Evolutionary conservation across 1,140 invertebrate species (phyloP), one percentile per base, ranked within the genome.

Genomic region (Mercenaria mercenaria): DNA sequence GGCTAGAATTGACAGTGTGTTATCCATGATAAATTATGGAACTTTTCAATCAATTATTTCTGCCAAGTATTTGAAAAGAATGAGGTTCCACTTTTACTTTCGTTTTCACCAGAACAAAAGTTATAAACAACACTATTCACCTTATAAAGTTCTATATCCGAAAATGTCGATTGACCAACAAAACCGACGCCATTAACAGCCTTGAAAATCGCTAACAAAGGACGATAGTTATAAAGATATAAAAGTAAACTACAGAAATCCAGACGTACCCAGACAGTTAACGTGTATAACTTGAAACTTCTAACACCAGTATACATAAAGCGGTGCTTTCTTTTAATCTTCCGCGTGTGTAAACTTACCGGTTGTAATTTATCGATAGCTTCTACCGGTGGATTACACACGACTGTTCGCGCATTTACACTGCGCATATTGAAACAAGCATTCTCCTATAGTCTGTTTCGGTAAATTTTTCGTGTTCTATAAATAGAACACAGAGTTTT

Each of bases 291-390:
- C 23, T 26, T 50, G 43, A 52, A n/a, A 47, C 74, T 47, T 50
- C 4, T 50, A 59, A 59, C 47, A 32, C 56, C 15, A 15, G n/a
- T 79, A 34, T 52, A 79, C 74, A 52, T 50, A 59, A 52, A 79
- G 76, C 76, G 76, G 76, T 79, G 47, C 76, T 79, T 79, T 79
- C 76, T 52, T 52, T 47, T 79, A 79, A 79, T 37, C 76, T 72
- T 72, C 67, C 67, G 67, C 43, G 76, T 56, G 76, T 79, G 76
- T 79, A 52, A 79, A 79, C 76, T 79, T 79, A 79, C 76, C 76
- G 76, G 76, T 50, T 37, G 43, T 79, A 56, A 79, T 79, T 79
- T 79, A 79, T 56, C 76, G 76, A 79, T 37, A 76, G 15, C 72
- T 43, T 76, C 2, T 20, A 2, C 39, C 72, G n/a, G 72, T 34